Conservation (phyloP, 2,888 invertebrate genomes). For the Pachymerium ferrugineum region DNA sequence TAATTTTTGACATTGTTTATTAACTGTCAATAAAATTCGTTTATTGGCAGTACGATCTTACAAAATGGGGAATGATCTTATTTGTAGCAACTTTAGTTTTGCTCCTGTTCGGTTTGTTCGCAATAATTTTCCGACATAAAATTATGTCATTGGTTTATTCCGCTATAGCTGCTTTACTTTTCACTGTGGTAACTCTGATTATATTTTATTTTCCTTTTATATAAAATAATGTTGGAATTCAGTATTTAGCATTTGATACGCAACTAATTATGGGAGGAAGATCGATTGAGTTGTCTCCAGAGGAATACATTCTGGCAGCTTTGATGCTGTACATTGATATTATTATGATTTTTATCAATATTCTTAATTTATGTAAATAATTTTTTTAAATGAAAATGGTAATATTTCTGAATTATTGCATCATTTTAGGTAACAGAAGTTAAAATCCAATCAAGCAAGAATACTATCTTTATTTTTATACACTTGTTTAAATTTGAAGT, state of each 20-base stretch:
- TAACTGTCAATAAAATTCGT: not conserved
- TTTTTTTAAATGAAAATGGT: too few species aligned
- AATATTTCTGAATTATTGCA: too few species aligned
- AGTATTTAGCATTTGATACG: slow-evolving; percentile 60
- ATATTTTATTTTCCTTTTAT: not conserved
- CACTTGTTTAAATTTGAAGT: too few species aligned
- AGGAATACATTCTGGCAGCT: slow-evolving; percentile 61
- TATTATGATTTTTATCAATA: slow-evolving; percentile 52
- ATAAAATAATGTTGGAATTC: too few species aligned
- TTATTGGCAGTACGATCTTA: not conserved
- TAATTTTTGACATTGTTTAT: not conserved
- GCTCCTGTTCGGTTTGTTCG: not conserved
- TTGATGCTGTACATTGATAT: slow-evolving; percentile 61
- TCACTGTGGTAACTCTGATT: not conserved
- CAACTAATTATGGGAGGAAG: slow-evolving; percentile 62
- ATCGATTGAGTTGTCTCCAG: slow-evolving; percentile 56
- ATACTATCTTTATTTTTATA: too few species aligned
- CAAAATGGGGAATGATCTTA: not conserved
- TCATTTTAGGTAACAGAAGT: too few species aligned
- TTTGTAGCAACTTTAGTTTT: not conserved
- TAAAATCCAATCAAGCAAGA: too few species aligned
- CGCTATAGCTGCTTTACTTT: not conserved
- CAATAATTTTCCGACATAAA: not conserved
- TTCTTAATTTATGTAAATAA: not conserved
- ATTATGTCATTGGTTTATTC: not conserved